Evolutionary conservation across 2,113 vertebrate genomes (phyloP).

Genomic region (Zosterops pallidus): DNA sequence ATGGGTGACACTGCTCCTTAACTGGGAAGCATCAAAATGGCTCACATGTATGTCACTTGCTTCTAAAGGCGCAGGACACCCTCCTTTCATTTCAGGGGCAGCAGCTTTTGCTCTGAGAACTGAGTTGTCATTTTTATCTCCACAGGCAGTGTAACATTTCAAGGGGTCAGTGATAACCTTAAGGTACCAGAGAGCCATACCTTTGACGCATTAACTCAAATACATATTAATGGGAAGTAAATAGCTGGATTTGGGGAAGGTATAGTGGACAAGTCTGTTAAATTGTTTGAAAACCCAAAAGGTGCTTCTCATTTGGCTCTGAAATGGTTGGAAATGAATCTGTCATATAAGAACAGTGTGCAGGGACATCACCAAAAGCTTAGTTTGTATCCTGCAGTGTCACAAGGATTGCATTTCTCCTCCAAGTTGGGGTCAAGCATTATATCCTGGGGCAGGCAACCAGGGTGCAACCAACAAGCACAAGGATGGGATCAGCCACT

Average conservation of each 20-base stretch:
- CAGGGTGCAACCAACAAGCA: rapidly evolving
- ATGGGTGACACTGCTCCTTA: not conserved
- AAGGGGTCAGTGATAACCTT: not conserved
- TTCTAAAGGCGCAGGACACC: not conserved
- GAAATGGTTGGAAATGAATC: not conserved
- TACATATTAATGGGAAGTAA: not conserved
- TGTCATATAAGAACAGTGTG: not conserved
- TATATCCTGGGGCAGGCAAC: not conserved
- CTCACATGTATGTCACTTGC: not conserved
- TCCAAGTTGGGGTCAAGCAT: not conserved
- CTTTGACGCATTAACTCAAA: not conserved
- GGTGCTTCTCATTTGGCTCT: not conserved
- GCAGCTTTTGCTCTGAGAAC: not conserved
- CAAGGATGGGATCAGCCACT: not conserved
- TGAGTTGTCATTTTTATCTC: not conserved
- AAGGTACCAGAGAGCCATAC: not conserved
- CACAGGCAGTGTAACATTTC: not conserved
- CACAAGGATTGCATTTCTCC: not conserved
- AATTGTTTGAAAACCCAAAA: not conserved
- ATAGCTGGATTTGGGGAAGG: not conserved
- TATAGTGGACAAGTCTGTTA: not conserved
- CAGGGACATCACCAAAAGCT: not conserved
- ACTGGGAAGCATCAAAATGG: not conserved
- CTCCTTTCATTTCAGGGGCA: not conserved
- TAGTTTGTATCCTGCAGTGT: not conserved